phyloP scores from a whole-genome alignment of 1,140 invertebrate species.

The Halesus radiatus region DNA sequence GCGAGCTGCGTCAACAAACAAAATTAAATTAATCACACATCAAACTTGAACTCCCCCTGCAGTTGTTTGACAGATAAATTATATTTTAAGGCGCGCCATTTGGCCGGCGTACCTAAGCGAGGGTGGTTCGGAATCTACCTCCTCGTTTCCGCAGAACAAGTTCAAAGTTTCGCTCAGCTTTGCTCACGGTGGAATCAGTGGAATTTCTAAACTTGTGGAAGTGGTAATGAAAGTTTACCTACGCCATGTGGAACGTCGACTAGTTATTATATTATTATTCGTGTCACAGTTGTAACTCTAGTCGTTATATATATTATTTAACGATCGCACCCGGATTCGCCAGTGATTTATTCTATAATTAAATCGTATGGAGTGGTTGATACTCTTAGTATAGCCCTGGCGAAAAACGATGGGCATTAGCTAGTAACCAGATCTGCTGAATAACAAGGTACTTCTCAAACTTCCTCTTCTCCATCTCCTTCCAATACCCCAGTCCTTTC shows the following conservation, averaged over 20 bases:
- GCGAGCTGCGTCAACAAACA: background rate
- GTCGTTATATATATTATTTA: too few species aligned
- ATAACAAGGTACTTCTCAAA: too few species aligned
- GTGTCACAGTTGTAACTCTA: too few species aligned
- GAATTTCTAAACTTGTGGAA: background rate
- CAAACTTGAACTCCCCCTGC: background rate
- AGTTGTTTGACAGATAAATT: constrained; percentile 5
- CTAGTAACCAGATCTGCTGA: too few species aligned
- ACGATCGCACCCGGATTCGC: too few species aligned
- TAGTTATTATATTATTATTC: too few species aligned
- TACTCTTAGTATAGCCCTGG: too few species aligned
- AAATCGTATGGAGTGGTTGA: too few species aligned
- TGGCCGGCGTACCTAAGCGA: background rate
- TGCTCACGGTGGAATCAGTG: background rate
- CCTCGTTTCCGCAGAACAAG: background rate
- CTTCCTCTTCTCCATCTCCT: too few species aligned
- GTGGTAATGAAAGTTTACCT: background rate
- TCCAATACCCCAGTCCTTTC: too few species aligned
- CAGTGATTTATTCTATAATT: too few species aligned
- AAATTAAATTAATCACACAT: constrained; percentile 22
- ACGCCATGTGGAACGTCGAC: background rate
- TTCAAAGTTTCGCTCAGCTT: background rate
- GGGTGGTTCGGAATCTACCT: background rate
- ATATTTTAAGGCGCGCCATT: background rate
- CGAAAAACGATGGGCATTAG: too few species aligned